A percentile compares a stretch with the other conserved stretches of the same genome.
phyloP scores from a whole-genome alignment of 2,888 invertebrate genomes.

The Spisula solida region DNA sequence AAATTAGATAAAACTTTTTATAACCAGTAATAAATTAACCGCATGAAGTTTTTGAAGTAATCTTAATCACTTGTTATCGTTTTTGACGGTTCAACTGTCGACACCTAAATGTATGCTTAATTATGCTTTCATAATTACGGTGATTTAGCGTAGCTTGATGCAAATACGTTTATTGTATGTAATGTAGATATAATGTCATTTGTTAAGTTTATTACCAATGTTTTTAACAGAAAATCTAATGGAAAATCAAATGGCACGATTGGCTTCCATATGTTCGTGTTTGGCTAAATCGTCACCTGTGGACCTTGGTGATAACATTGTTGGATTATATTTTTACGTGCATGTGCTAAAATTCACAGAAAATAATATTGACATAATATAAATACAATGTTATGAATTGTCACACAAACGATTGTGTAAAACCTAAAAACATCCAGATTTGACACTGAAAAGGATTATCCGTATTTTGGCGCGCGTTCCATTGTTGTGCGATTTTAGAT shows the following conservation, averaged over 20 bases:
- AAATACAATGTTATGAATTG: neutral
- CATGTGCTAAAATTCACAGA: neutral
- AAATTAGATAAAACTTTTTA: neutral
- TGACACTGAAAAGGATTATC: neutral
- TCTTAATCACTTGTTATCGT: neutral
- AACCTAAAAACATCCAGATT: neutral
- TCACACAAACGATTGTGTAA: neutral
- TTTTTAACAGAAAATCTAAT: too few relatives aligned
- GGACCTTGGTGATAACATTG: too few relatives aligned
- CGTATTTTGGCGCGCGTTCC: slow-evolving; percentile 35
- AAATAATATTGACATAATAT: neutral
- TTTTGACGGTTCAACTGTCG: neutral
- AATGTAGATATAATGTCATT: neutral
- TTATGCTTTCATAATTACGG: neutral
- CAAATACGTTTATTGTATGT: neutral
- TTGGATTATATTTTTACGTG: neutral
- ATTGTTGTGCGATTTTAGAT: slow-evolving; percentile 26
- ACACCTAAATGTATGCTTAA: neutral
- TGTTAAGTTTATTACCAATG: too few relatives aligned
- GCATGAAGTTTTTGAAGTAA: neutral
- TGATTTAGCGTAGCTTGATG: neutral
- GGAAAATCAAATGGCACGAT: too few relatives aligned
- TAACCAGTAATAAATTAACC: neutral
- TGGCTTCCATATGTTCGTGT: too few relatives aligned
- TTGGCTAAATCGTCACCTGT: too few relatives aligned